Evolutionary conservation across 1,140 invertebrate genomes (phyloP).

Genomic region (Heliconius eleuchia): DNA sequence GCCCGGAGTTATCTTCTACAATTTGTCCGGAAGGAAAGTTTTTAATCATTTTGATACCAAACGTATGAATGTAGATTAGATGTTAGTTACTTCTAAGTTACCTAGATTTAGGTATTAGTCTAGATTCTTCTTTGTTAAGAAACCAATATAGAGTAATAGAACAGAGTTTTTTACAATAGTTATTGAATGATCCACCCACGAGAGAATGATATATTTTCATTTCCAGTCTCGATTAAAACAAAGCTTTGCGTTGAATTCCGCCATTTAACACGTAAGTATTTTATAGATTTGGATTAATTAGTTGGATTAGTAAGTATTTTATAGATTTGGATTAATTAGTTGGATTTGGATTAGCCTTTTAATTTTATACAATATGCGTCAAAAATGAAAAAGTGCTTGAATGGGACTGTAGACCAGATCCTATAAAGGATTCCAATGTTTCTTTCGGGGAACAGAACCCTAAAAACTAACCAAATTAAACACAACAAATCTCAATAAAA

Average conservation of each 20-base stretch:
- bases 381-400: no score
- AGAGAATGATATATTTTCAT: no score
- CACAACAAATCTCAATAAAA: neutral
- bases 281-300: no score
- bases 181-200: no score
- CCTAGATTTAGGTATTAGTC: neutral
- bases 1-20: constrained; percentile 64
- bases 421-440: no score
- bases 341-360: no score
- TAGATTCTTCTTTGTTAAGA: neutral
- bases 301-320: neutral
- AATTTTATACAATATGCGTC: no score
- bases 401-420: no score
- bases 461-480: neutral
- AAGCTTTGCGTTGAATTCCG: neutral
- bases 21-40: constrained; percentile 74
- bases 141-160: neutral
- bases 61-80: constrained; percentile 40
- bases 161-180: no score
- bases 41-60: constrained; percentile 56
- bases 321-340: no score
- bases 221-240: neutral
- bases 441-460: no score
- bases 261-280: neutral
- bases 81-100: no score